These are phyloP conservation scores for Trichechus manatus DNA, from an alignment of 2,113 vertebrate species.

Conservation along the genomic window DNA sequence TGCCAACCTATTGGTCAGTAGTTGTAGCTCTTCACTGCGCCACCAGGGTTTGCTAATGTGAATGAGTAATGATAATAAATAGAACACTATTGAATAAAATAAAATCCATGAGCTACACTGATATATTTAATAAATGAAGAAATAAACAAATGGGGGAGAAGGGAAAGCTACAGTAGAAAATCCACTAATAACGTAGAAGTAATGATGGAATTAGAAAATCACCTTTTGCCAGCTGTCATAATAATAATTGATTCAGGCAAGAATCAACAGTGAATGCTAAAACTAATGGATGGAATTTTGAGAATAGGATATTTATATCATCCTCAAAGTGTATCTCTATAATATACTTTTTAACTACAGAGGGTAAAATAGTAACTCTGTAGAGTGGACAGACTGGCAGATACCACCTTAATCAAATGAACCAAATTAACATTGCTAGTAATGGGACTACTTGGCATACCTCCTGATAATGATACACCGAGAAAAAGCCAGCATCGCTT, in stretches of 20 bases:
- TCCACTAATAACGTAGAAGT: not conserved
- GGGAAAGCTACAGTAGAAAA: not conserved
- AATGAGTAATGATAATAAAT: not conserved
- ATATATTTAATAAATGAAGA: not conserved
- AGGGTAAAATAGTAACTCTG: not conserved
- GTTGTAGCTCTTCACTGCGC: too few species aligned
- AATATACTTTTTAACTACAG: conserved; percentile 16
- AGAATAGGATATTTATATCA: not conserved
- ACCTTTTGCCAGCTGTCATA: not conserved
- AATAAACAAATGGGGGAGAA: not conserved
- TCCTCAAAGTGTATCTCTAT: not conserved
- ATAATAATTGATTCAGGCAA: not conserved
- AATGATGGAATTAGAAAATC: not conserved
- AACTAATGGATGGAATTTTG: not conserved
- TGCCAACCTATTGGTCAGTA: too few species aligned
- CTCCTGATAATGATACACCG: not conserved
- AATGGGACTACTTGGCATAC: not conserved
- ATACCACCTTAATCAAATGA: not conserved
- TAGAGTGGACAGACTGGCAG: not conserved
- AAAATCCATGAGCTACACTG: not conserved
- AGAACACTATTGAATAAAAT: not conserved
- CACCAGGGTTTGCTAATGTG: not conserved
- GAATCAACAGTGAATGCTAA: not conserved
- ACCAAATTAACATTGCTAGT: not conserved
- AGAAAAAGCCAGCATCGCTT: not conserved